Base-by-base conservation (phyloP, 2,797 vertebrate species). In the Anas capensis region DNA sequence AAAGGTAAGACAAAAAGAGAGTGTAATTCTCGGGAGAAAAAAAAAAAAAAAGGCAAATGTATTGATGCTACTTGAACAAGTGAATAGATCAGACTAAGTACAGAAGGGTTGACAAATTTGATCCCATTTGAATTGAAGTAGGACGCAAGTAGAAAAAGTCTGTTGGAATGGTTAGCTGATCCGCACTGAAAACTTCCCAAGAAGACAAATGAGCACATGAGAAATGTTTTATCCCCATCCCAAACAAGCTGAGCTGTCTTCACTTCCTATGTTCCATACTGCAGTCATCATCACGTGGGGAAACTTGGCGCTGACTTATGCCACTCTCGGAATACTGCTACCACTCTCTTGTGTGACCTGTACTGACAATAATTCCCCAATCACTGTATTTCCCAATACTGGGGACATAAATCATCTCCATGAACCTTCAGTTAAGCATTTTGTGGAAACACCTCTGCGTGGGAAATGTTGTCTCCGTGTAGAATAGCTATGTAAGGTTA, bases 1-100 rank as follows among this genome's bases (percentile, higher is more conserved):
- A 42, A 65, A 91, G n/a, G 57, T 68, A 91, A 94, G 51, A 58
- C 14, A 90, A 78, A 95, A 83, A 57, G 44, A 85, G 14, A 77
- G 6, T 11, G 26, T 82, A 3, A 21, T 71, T 92, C 60, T 91
- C 49, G 1, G 2, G 64, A 13, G 23, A 48, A 48, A 46, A 46
- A 21, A 23, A 46, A 21, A 23, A 91, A 85, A 8, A 4, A 15
- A 8, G 18, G 21, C 34, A 82, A 70, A 73, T 20, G 2, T 62
- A 10, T 79, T 46, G 23, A 33, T 36, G 69, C 31, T 20, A 42
- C 11, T 20, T 70, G 48, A 82, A 34, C 6, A 38, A 77, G 20
- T 31, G 8, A 2, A 17, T 54, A 40, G 33, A 21, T 88, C 51
- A 79, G 19, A 34, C 11, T 19, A 27, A 57, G 14, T 20, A 21